Conservation (phyloP, 53 echinoderm and acorn worm genomes). For the Hippasteria phrygiana region DNA sequence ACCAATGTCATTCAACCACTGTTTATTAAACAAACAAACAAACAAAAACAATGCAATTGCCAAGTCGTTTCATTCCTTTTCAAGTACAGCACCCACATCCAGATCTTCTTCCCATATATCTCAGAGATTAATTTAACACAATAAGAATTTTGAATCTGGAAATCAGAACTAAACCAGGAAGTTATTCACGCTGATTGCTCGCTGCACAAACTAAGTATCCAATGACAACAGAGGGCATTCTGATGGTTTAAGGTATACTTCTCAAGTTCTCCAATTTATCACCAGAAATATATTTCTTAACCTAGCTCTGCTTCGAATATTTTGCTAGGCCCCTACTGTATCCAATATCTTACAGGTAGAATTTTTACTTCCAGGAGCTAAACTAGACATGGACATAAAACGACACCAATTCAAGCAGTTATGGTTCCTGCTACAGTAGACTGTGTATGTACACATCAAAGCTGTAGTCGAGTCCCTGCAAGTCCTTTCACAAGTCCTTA, state of each 20-base stretch:
- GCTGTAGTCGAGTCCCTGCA: no score
- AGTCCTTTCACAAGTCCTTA: no score
- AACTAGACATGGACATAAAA: no score
- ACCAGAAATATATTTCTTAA: neutral
- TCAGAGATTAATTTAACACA: neutral
- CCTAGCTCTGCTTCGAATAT: no score
- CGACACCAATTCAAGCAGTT: no score
- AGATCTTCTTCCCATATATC: slow-evolving; percentile 9
- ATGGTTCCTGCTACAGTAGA: no score
- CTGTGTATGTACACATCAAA: no score
- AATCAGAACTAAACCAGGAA: slow-evolving; percentile 33
- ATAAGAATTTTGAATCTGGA: neutral
- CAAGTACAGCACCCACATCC: slow-evolving; percentile 39
- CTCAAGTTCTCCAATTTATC: neutral
- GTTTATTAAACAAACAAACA: neutral
- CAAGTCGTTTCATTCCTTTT: slow-evolving; percentile 11
- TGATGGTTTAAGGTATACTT: neutral
- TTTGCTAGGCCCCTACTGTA: no score
- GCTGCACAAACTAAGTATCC: slow-evolving; percentile 10
- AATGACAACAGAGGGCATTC: slow-evolving; percentile 33
- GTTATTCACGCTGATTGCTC: slow-evolving; percentile 24
- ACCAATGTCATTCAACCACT: no score
- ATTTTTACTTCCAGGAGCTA: no score
- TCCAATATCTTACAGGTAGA: no score
- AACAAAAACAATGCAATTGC: neutral